phyloP scores from a whole-genome alignment of 2,113 vertebrate genomes.

The Neotoma lepida region DNA sequence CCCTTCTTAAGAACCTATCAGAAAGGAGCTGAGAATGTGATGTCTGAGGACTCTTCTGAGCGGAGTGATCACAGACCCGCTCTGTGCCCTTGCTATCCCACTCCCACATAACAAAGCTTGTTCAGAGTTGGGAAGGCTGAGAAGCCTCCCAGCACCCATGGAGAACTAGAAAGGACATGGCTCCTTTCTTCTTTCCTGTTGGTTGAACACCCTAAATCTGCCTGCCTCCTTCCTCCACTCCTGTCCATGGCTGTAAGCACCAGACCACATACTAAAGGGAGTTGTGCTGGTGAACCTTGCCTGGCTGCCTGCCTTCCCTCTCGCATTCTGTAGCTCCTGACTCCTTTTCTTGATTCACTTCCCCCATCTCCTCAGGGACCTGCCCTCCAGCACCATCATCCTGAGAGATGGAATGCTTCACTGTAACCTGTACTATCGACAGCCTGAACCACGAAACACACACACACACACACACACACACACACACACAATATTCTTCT shows the following conservation, averaged over 20 bases:
- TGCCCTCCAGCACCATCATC: slow-evolving; percentile 37
- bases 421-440: neutral
- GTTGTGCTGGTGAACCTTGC: neutral
- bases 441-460: neutral
- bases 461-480: too few relatives aligned
- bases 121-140: neutral
- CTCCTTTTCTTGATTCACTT: neutral
- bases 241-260: neutral
- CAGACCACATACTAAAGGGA: neutral
- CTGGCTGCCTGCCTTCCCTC: neutral
- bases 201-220: neutral
- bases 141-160: neutral
- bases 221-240: neutral
- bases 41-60: neutral
- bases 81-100: neutral
- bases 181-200: neutral
- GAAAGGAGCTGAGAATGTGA: neutral
- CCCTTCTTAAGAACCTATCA: slow-evolving; percentile 1
- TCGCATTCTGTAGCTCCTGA: neutral
- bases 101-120: slow-evolving; percentile 6
- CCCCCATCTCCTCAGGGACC: neutral
- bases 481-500: neutral
- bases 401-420: neutral
- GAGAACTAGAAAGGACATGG: neutral
- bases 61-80: neutral